These are phyloP conservation scores for Peromyscus nudipes DNA, from an alignment of 2,797 vertebrate genomes.

Conservation along the genomic window DNA sequence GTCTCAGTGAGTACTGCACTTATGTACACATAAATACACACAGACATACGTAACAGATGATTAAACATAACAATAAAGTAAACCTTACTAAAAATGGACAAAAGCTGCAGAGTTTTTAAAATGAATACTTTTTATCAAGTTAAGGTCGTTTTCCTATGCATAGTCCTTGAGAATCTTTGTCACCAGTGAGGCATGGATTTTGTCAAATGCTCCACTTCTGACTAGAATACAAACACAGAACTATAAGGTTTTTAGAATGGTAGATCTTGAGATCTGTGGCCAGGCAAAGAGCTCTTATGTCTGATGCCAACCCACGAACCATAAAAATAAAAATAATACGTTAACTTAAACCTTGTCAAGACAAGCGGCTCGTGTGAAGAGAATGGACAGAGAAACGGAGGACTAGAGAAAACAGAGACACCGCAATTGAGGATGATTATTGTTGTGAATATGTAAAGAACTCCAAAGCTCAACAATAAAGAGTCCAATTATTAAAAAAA, in stretches of 20 bases:
- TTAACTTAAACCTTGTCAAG: slow-evolving; percentile 29
- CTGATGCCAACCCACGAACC: background rate
- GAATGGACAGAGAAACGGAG: background rate
- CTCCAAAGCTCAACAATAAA: slow-evolving; percentile 31
- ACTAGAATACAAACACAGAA: slow-evolving; percentile 54
- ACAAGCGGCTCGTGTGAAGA: background rate
- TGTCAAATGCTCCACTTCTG: slow-evolving; percentile 34
- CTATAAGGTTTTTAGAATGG: background rate
- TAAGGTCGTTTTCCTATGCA: background rate
- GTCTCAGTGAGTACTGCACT: background rate
- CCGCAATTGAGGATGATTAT: background rate
- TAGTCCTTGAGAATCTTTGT: slow-evolving; percentile 12
- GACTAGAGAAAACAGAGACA: background rate
- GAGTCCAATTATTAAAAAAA: background rate
- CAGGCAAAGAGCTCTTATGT: slow-evolving; percentile 38
- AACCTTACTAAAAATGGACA: background rate
- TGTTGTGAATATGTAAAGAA: slow-evolving; percentile 3
- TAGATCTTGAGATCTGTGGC: slow-evolving; percentile 12
- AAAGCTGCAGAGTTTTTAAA: background rate
- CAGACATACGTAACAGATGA: background rate
- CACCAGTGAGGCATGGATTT: background rate
- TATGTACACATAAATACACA: background rate
- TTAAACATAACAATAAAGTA: background rate
- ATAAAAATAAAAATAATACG: background rate
- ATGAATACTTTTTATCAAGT: background rate